Base-by-base conservation (phyloP, 1,140 invertebrate species). In the Euborellia annulipes region DNA sequence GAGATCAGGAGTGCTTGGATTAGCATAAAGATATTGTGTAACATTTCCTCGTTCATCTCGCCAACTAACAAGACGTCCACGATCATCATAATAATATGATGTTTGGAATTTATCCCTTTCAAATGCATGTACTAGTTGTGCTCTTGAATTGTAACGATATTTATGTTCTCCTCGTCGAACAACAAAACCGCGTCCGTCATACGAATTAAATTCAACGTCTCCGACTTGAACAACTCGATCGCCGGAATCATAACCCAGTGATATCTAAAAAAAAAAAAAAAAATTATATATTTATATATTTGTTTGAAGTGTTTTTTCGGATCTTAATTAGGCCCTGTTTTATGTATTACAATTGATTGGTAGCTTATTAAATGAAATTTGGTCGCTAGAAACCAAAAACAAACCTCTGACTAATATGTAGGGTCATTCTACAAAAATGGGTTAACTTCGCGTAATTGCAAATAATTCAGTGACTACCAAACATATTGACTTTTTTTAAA, bases 1-100 rank as follows among this genome's bases (percentile, higher is more conserved):
- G 2, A 86, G 65, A 51, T 82, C 71, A 0, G 85, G 84, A 0
- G 76, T 78, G 41, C 75, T 76, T 0, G 88, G 82, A 63, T 96
- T 88, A 0, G 85, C 77, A 61, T 98, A 97, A 63, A 94, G 87
- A 63, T 87, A 93, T 59, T 97, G 92, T 0, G 90, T 92, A 1
- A 92, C 74, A 58, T 93, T 92, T 16, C 86, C 86, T 49, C 81
- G 78, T 50, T 90, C 85, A 54, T 93, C 87, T 57, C 85, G 79
- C 76, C 85, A 80, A 3, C 84, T 76, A 2, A 89, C 75, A 7
- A 97, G 61, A 46, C 90, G 70, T 32, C 81, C 85, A 43, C 79
- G 72, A 46, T 93, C 83, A 56, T 97, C 91, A 58, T 97, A 97
- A 57, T 79, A 83, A 58, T 92, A 96, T 80, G 85, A 87, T 30